Evolutionary conservation across 2,888 invertebrate genomes (phyloP).

Genomic region (Nymphalis c-album): DNA sequence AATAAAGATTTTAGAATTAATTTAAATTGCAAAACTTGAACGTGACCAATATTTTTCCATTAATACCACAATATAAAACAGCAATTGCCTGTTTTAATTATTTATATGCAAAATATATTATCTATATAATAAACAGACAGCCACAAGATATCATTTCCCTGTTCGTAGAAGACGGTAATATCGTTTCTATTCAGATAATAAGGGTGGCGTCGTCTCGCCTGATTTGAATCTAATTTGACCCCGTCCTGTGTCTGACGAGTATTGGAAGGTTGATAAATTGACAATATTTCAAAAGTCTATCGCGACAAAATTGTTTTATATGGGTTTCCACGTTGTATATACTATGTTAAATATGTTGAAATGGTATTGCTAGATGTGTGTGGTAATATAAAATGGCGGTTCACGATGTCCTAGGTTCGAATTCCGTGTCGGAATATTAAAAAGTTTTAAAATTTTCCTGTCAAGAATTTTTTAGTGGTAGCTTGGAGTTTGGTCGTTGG

Average conservation of each 20-base stretch:
- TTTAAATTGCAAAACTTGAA: too few species aligned
- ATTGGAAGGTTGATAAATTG: constrained; percentile 29
- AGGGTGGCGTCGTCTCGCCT: constrained; percentile 48
- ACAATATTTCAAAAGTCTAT: constrained; percentile 27
- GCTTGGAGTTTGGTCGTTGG: too few species aligned
- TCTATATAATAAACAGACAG: background rate
- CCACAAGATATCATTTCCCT: constrained; percentile 29
- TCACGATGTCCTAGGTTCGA: too few species aligned
- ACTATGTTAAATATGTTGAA: too few species aligned
- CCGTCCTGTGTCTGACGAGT: constrained; percentile 28
- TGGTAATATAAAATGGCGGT: too few species aligned
- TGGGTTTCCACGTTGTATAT: background rate
- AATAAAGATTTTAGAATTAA: too few species aligned
- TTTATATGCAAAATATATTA: background rate
- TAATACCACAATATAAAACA: background rate
- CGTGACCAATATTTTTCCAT: background rate
- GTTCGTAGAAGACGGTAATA: constrained; percentile 45
- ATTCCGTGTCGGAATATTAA: too few species aligned
- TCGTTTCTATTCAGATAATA: constrained; percentile 50
- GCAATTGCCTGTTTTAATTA: too few species aligned
- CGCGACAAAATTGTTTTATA: background rate
- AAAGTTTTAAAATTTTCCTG: too few species aligned
- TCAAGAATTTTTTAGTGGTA: too few species aligned
- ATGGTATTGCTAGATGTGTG: too few species aligned
- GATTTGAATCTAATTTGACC: constrained; percentile 62